A percentile compares a stretch with the other conserved stretches of the same genome.
phyloP scores from a whole-genome alignment of 2,113 vertebrate species.

The Microcebus jonahi region DNA sequence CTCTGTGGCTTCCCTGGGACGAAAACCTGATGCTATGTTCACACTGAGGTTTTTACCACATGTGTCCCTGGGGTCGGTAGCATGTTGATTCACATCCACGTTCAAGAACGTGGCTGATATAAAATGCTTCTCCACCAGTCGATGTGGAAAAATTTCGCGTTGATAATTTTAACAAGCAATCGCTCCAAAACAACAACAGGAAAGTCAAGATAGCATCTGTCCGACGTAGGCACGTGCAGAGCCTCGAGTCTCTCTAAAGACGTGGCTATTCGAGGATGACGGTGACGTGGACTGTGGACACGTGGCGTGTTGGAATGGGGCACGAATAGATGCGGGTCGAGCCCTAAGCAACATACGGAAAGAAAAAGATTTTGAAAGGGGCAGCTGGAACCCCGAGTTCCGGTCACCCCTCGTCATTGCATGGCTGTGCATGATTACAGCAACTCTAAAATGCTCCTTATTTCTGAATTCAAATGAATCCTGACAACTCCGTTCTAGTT shows the following conservation, averaged over 20 bases:
- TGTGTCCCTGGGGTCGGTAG: accelerated
- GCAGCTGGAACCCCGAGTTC: too few relatives aligned
- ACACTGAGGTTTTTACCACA: not conserved
- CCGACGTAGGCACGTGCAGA: not conserved
- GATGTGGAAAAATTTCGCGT: not conserved
- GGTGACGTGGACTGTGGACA: not conserved
- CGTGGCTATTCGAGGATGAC: not conserved
- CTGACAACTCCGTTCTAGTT: not conserved
- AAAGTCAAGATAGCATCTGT: not conserved
- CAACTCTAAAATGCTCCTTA: not conserved
- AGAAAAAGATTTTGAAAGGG: not conserved
- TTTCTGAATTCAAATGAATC: not conserved
- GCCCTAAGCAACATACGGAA: accelerated
- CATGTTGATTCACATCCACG: accelerated
- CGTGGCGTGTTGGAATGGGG: not conserved
- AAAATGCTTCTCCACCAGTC: not conserved
- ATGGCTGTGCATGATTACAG: accelerated
- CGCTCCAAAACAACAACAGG: not conserved
- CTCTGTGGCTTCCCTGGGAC: not conserved
- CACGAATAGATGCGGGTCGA: not conserved
- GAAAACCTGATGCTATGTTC: accelerated
- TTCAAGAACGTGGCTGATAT: not conserved
- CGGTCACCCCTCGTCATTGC: accelerated
- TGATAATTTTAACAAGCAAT: not conserved
- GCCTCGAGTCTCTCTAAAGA: not conserved